These are phyloP conservation scores for Echinometra lucunter DNA, from an alignment of 53 echinoderm and acorn worm species.

Conservation along the genomic window DNA sequence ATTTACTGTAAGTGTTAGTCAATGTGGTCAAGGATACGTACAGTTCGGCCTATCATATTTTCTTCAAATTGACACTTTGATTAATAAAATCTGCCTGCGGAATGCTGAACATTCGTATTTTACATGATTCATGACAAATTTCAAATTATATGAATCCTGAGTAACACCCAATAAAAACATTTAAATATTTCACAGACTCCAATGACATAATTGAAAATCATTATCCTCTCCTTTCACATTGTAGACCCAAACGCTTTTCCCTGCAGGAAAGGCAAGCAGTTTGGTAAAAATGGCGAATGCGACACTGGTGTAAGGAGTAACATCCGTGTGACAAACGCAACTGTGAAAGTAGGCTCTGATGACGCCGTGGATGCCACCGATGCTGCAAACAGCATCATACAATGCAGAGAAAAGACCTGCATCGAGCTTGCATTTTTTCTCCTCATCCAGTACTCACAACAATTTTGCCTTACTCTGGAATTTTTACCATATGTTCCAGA, in stretches of 20 bases:
- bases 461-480: background rate
- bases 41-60: no score
- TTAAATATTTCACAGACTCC: no score
- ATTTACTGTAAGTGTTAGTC: no score
- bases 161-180: no score
- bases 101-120: no score
- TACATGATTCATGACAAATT: no score
- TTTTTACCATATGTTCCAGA: background rate
- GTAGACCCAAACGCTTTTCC: background rate
- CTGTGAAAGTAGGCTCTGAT: background rate
- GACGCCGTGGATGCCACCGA: background rate
- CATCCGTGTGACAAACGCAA: background rate
- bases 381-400: background rate
- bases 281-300: constrained; percentile 14
- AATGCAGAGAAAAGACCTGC: background rate
- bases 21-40: no score
- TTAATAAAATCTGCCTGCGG: no score
- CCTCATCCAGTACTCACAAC: background rate
- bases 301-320: background rate
- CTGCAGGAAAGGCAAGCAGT: background rate
- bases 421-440: background rate
- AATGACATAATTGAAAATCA: no score
- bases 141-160: no score
- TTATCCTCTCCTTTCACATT: background rate
- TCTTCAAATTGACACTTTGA: no score